Conservation (phyloP, 2,113 vertebrate genomes). For the Nansenia antarctica region DNA sequence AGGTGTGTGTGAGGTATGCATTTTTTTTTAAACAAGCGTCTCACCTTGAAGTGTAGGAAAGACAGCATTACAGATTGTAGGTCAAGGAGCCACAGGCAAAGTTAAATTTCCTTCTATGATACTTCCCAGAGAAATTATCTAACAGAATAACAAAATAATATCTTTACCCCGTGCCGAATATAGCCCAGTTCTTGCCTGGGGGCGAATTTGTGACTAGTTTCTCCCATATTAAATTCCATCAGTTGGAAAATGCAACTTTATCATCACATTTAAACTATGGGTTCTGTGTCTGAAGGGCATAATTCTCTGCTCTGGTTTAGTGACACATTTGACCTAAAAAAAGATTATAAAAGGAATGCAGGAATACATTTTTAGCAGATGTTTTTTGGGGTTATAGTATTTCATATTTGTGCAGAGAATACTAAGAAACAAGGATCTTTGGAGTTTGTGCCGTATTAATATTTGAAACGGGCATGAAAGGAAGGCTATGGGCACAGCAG, state of each 20-base stretch:
- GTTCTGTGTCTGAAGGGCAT: background rate
- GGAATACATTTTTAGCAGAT: background rate
- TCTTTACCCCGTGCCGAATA: background rate
- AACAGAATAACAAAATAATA: too few species aligned
- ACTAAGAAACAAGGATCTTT: background rate
- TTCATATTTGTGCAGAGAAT: background rate
- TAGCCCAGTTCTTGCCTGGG: background rate
- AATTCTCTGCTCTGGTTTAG: background rate
- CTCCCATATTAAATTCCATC: background rate
- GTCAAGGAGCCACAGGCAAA: background rate
- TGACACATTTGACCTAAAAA: background rate
- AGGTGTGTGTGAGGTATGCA: background rate
- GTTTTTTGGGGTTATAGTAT: background rate
- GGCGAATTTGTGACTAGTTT: background rate
- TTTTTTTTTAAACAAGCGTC: background rate
- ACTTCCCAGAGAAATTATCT: background rate
- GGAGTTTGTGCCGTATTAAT: conserved; percentile 22
- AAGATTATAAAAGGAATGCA: background rate
- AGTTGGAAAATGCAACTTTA: background rate
- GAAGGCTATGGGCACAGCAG: background rate
- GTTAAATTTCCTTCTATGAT: background rate
- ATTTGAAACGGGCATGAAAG: conserved; percentile 30
- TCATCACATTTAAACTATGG: too few species aligned
- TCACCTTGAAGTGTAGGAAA: background rate
- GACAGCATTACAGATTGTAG: background rate